These are phyloP conservation scores for Pitta sordida DNA, from an alignment of 2,113 vertebrate species.

Conservation along the genomic window DNA sequence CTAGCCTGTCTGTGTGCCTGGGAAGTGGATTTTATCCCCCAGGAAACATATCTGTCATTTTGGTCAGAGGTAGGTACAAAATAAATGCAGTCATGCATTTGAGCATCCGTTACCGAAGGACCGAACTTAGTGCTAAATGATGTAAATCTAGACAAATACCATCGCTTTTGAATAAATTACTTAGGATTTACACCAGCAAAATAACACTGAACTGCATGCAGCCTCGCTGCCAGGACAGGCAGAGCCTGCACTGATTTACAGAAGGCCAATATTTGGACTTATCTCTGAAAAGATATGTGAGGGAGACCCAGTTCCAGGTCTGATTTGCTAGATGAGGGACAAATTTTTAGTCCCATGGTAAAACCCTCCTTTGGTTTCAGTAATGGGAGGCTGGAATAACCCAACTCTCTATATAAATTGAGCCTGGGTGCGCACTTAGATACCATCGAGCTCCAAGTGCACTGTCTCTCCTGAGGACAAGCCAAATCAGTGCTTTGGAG, in stretches of 20 bases:
- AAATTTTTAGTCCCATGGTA: neutral
- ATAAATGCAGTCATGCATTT: slow-evolving; percentile 36
- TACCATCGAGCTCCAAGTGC: neutral
- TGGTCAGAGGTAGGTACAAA: slow-evolving; percentile 34
- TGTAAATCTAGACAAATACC: slow-evolving; percentile 62
- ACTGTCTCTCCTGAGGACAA: neutral
- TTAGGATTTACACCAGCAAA: neutral
- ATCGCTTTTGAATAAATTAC: slow-evolving; percentile 23
- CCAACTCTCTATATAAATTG: fast-evolving
- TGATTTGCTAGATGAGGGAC: neutral
- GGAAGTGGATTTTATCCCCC: slow-evolving; percentile 55
- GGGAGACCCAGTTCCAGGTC: neutral
- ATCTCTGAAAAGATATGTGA: neutral
- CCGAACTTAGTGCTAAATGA: neutral
- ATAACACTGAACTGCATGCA: neutral
- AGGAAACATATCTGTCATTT: slow-evolving; percentile 62
- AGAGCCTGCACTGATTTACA: neutral
- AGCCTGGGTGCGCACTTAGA: neutral
- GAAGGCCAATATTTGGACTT: neutral
- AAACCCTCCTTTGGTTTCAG: neutral
- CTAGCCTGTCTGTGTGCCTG: neutral
- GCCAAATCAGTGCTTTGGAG: neutral
- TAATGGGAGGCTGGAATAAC: fast-evolving
- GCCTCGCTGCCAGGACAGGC: neutral
- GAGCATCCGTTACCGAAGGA: slow-evolving; percentile 19